Base-by-base conservation (phyloP, 2,113 vertebrate genomes). In the Plecturocebus donacophilus region DNA sequence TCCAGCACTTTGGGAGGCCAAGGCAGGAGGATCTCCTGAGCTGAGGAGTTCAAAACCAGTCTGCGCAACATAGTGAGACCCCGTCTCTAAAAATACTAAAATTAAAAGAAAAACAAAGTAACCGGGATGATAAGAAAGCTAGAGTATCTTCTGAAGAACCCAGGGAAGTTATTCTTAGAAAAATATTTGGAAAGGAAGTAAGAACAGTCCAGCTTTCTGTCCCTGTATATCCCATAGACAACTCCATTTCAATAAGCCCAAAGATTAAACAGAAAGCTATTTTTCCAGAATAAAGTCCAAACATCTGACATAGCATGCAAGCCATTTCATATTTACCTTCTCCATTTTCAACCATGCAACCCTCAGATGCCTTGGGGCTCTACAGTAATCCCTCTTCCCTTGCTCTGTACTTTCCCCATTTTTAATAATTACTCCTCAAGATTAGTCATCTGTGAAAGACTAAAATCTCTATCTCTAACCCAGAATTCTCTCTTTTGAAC, bases 241-340 rank as follows among this genome's bases (percentile, higher is more conserved):
- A 13, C 11, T 92, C n/a, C 66, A 92, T 47, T 25, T 92, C 52
- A 87, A 32, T 45, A 93, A 89, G 10, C 38, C 56, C 21, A 47
- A 80, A 64, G 20, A 68, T 21, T 68, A 95, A 75, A 49, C 27
- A 77, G 14, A 86, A 66, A 68, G 20, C 27, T 54, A 42, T 42
- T 71, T 94, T 88, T 87, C 82, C 70, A 95, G 10, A 83, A 83
- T 66, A 66, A 95, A 96, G 32, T 25, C 35, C 49, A 91, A 93
- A 82, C 27, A 87, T 32, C 7, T 80, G 80, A 71, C 52, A 75
- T 1, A 89, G 89, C 75, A 68, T 25, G 85, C 45, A 89, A 40
- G 21, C 11, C 42, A 95, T 40, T 87, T 91, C 70, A 45, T 27
- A 81, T 30, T 49, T 58, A 89, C 54, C 61, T 87, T 90, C 32